Base-by-base conservation (phyloP, 2,797 vertebrate species). In the Pantherophis vulpinus region DNA sequence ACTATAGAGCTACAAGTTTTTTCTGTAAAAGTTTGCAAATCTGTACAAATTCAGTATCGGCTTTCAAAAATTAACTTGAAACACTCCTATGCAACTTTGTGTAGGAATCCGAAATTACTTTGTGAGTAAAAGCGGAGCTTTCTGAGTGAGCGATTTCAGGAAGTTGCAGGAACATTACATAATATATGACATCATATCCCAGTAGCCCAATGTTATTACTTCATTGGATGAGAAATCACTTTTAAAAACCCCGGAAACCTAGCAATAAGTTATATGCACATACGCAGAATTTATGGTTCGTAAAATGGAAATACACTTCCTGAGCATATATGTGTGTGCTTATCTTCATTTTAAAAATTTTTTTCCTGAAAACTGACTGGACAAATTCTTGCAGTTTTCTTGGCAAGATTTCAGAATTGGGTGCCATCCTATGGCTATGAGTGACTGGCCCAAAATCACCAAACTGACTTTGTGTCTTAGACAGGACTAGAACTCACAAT, bases 131-230 rank as follows among this genome's bases (percentile, higher is more conserved):
- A 61, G 42, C 86, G 90, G 32, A 88, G 47, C 20, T 91, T 87
- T 90, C 58, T 95, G 70, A 89, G 20, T 86, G 89, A 27, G 23
- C 37, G 92, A 7, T 93, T 93, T 93, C 63, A 32, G 89, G 89
- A 94, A 92, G 8, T 51, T 94, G 88, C 63, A 91, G 59, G 63
- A 94, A 1, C 51, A 54, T 94, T 94, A 6, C 87, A 2, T 92
- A 94, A 92, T 90, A 91, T 90, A 56, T 88, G 0, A 91, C 87
- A 58, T 25, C 51, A 94, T 91, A 93, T 94, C 37, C 8, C 54
- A 95, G 1, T 29, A 5, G 93, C 4, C 47, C 14, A 93, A 3
- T 54, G 70, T 88, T 13, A 58, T 32, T 90, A 89, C 29, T 27
- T 25, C 90, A 37, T 29, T 42, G 18, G 51, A 94, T 92, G 70